phyloP scores from a whole-genome alignment of 1,140 invertebrate genomes.

The Drosophila pseudoobscura region DNA sequence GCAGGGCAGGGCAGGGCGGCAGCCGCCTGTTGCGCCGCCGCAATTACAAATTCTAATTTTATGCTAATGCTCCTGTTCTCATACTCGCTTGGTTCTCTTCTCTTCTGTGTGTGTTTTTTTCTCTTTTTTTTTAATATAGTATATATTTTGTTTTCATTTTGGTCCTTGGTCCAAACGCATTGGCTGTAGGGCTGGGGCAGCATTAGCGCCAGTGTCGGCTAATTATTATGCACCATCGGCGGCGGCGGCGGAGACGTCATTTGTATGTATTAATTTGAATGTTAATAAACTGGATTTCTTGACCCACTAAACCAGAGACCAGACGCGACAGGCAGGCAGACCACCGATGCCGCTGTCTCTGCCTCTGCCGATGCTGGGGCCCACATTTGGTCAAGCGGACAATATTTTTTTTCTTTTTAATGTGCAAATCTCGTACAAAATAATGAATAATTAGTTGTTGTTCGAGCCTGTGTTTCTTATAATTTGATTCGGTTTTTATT shows the following conservation, averaged over 20 bases:
- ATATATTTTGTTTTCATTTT: slow-evolving; percentile 3
- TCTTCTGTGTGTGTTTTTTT: background rate
- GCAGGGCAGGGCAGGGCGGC: slow-evolving; percentile 19
- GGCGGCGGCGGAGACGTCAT: slow-evolving; percentile 59
- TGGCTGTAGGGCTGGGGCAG: background rate
- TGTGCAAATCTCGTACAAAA: slow-evolving; percentile 76
- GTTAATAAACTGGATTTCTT: slow-evolving; percentile 82
- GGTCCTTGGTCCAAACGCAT: slow-evolving; percentile 47
- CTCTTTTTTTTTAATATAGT: slow-evolving; percentile 21
- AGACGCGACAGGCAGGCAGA: slow-evolving; percentile 24
- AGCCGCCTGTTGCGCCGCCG: slow-evolving; percentile 73
- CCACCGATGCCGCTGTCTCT: slow-evolving; percentile 20
- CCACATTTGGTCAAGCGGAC: slow-evolving; percentile 45
- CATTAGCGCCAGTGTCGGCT: slow-evolving; percentile 55
- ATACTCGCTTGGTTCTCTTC: background rate
- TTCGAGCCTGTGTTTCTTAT: slow-evolving; percentile 63
- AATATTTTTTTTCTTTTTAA: slow-evolving; percentile 37
- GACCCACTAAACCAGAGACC: slow-evolving; percentile 81
- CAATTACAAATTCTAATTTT: slow-evolving; percentile 83
- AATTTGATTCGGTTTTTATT: slow-evolving; percentile 79
- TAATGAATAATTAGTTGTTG: slow-evolving; percentile 75
- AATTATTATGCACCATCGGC: slow-evolving; percentile 79
- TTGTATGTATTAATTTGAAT: slow-evolving; percentile 81
- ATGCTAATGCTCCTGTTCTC: slow-evolving; percentile 71
- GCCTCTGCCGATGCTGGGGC: slow-evolving; percentile 19